phyloP scores from a whole-genome alignment of 2,113 vertebrate species.

The Silurus glanis region DNA sequence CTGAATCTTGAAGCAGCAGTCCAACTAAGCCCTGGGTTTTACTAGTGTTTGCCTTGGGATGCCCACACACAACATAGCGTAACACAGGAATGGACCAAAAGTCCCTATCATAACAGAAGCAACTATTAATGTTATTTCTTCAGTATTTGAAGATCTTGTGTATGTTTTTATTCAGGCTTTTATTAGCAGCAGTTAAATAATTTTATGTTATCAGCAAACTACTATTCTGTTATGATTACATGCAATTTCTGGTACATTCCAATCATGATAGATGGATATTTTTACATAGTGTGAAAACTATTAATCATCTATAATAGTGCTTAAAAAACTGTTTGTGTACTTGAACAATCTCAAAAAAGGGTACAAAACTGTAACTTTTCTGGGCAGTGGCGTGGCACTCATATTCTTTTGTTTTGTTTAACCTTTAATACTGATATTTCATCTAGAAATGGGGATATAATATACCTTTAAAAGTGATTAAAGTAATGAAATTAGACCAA shows the following conservation, averaged over 20 bases:
- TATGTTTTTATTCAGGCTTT: slow-evolving; percentile 9
- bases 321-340: not conserved
- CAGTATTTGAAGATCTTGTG: not conserved
- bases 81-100: slow-evolving; percentile 45
- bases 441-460: not conserved
- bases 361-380: not conserved
- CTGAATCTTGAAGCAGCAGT: slow-evolving; percentile 42
- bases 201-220: slow-evolving; percentile 12
- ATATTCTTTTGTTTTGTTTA: not conserved
- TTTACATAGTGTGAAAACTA: not conserved
- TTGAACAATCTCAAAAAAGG: not conserved
- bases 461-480: not conserved
- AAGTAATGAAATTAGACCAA: too few relatives aligned
- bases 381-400: not conserved
- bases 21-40: slow-evolving; percentile 51
- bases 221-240: not conserved
- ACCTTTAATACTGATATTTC: not conserved
- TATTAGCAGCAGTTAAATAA: slow-evolving; percentile 9
- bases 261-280: not conserved
- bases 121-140: slow-evolving; percentile 40
- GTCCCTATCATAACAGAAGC: slow-evolving; percentile 47
- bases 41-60: slow-evolving; percentile 55
- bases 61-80: slow-evolving; percentile 29
- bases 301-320: not conserved
- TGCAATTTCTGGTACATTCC: not conserved